Evolutionary conservation across 2,797 vertebrate species (phyloP).

Genomic region (Tragelaphus eurycerus): DNA sequence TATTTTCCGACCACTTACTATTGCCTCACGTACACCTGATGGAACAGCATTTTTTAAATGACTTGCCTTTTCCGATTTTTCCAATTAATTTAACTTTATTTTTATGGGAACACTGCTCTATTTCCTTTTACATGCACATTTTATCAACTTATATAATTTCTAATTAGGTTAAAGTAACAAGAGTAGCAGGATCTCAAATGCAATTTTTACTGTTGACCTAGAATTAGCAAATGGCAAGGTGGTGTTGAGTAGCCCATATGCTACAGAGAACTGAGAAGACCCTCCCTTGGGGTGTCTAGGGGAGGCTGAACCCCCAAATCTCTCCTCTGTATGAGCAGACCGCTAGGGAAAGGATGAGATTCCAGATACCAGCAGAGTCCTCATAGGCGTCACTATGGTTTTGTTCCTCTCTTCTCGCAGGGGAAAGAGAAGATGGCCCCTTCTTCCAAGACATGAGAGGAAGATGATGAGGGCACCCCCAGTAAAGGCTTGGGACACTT

Average conservation of each 20-base stretch:
- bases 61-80: not conserved
- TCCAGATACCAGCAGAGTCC: not conserved
- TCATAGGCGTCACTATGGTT: not conserved
- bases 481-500: not conserved
- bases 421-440: not conserved
- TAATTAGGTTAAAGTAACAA: slow-evolving; percentile 62
- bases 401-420: too few relatives aligned
- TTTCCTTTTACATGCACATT: slow-evolving; percentile 44
- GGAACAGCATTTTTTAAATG: not conserved
- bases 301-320: not conserved
- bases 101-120: slow-evolving; percentile 44
- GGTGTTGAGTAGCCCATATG: not conserved
- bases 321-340: not conserved
- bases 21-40: not conserved
- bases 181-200: not conserved
- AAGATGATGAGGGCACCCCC: not conserved
- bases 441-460: not conserved
- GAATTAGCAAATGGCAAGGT: not conserved
- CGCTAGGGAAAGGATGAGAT: not conserved
- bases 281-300: fast-evolving
- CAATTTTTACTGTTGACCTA: slow-evolving; percentile 21
- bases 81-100: slow-evolving; percentile 16
- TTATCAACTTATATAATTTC: slow-evolving; percentile 61
- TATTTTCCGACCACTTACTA: not conserved
- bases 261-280: not conserved